Evolutionary conservation across 1,140 invertebrate species (phyloP), one percentile per base, ranked within the genome.

Genomic region (Delia radicum): DNA sequence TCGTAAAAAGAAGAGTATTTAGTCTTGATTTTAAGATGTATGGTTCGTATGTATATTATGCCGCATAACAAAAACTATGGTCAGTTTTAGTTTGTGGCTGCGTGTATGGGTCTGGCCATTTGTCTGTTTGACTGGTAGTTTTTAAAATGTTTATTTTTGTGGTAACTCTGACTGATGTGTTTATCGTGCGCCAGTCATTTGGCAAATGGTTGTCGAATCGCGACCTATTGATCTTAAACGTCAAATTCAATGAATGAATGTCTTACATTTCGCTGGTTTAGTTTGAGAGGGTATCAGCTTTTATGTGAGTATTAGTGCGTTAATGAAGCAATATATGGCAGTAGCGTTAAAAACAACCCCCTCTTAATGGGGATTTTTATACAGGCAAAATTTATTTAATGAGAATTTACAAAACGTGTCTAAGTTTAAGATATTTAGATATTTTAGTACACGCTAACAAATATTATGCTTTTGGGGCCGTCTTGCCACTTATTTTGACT

Each of bases 201-300:
- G 78, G 77, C 77, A 80, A 85, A 84, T 79, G 83, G 81, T 81
- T 85, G 83, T 80, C 82, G 82, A 85, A n/a, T 85, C 82, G 84
- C 79, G 80, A 75, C 76, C 76, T 75, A 65, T 75, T 77, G 76
- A 77, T 74, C 76, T 77, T 72, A 62, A 74, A 42, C 55, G 69
- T 61, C 65, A 37, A 27, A 26, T 46, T 72, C 27, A 75, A 69
- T 69, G 65, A 69, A 69, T 69, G 65, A 69, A 69, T 69, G 65
- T 8, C 12, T 42, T 69, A 33, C 7, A 3, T 33, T 33, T 33
- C 33, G 13, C 33, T 33, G 37, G 2, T 42, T 55, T 55, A 21
- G n/a, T 55, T 65, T 65, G 3, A 0, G 33, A 33, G 33, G 7
- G 33, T 42, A 13, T 42, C n/a, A 15, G 37, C n/a, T 10, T 42